Evolutionary conservation across 2,797 vertebrate species (phyloP), one percentile per base, ranked within the genome.

Genomic region (Crenuchus spilurus): DNA sequence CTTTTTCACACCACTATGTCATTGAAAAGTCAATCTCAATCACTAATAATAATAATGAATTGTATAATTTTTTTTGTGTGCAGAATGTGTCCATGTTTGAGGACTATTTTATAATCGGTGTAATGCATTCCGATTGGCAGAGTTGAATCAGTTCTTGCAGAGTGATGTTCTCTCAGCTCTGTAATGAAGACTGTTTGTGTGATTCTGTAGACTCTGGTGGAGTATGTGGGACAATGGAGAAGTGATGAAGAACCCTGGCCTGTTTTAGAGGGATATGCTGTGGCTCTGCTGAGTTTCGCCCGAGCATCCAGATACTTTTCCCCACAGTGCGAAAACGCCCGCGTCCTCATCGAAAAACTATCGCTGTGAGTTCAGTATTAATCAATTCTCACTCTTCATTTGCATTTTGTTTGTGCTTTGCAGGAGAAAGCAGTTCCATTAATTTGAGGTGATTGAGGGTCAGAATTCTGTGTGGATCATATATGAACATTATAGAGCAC

Each of bases 221-320:
- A 97, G 83, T 98, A 95, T 80, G 95, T 94, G 44, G 93, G 94
- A 37, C 93, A 93, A 68, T 98, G 96, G 95, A 95, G 92, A 87
- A 88, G 92, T 0, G 95, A 95, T 16, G 94, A 97, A 74, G 94
- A 98, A 68, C 96, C 96, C 6, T 84, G 97, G 74, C 93, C 95
- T 4, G 86, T 98, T 70, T 77, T 99, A 83, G 94, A 96, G 81
- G 94, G 98, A 51, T 98, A 99, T 82, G 94, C 92, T 1, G 93
- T 93, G 7, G 96, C 96, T 3, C 92, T 99, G 84, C 90, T 91
- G 84, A 95, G 95, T 85, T 99, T 95, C 0, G 93, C 96, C 39
- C 93, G 92, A 82, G 95, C 95, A 60, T 93, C 94, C 39, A 88
- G 92, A 33, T 91, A 89, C 74, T 95, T 99, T 74, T 96, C 94